These are phyloP conservation scores for Cotesia glomerata DNA, from an alignment of 1,140 invertebrate species.

Conservation along the genomic window DNA sequence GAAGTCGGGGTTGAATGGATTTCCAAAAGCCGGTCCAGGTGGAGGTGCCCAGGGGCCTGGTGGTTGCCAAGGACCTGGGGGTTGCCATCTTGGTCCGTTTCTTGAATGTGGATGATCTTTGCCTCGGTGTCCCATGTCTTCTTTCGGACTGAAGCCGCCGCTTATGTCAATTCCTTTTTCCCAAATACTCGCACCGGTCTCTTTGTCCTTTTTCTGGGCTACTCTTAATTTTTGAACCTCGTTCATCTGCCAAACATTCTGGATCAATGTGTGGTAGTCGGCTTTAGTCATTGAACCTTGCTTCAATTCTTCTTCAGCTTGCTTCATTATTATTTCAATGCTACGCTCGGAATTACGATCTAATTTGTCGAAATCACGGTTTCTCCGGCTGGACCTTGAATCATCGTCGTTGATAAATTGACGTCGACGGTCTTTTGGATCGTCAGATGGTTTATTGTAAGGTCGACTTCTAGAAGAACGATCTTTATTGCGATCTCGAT, in stretches of 20 bases:
- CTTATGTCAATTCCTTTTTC: constrained; percentile 50
- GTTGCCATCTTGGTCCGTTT: constrained; percentile 56
- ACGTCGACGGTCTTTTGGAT: constrained; percentile 48
- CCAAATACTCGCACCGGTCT: constrained; percentile 51
- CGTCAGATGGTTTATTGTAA: constrained; percentile 62
- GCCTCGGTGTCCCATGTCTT: constrained; percentile 21
- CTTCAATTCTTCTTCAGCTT: constrained; percentile 81
- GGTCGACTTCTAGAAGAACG: constrained; percentile 66
- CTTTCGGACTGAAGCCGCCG: constrained; percentile 36
- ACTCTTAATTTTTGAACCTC: constrained; percentile 80
- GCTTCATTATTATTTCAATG: constrained; percentile 79
- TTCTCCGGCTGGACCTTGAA: constrained; percentile 52
- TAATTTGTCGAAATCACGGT: constrained; percentile 50
- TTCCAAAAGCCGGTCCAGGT: constrained; percentile 47
- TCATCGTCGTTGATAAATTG: constrained; percentile 59
- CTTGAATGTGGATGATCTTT: constrained; percentile 42
- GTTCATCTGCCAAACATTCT: constrained; percentile 79
- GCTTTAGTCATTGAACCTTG: constrained; percentile 78
- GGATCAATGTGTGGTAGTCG: constrained; percentile 80
- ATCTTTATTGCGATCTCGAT: constrained; percentile 65
- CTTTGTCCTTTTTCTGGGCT: constrained; percentile 72
- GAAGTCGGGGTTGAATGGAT: constrained; percentile 53
- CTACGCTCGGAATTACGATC: constrained; percentile 66
- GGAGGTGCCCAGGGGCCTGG: constrained; percentile 54
- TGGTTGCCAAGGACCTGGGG: constrained; percentile 53